Evolutionary conservation across 2,888 invertebrate species (phyloP).

Genomic region (Flexamia atlantica): DNA sequence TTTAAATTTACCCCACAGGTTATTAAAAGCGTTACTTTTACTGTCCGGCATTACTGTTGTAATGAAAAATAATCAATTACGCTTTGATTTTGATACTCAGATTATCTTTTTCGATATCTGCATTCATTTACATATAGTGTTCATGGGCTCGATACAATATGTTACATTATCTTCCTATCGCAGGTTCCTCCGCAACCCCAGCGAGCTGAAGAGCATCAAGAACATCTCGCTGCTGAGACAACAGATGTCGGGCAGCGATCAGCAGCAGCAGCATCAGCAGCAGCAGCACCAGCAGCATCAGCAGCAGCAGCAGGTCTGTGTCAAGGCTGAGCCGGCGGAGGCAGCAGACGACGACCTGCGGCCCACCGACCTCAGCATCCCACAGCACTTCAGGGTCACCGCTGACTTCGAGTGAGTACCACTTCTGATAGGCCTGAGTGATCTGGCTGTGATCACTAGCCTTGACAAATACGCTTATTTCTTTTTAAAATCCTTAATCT

Average conservation of each 20-base stretch:
- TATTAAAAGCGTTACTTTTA: too few species aligned
- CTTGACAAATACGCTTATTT: too few species aligned
- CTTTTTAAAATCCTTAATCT: too few species aligned
- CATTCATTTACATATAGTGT: too few species aligned
- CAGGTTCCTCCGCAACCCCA: slow-evolving; percentile 95
- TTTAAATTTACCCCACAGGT: too few species aligned
- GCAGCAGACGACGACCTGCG: slow-evolving; percentile 79
- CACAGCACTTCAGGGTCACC: slow-evolving; percentile 63
- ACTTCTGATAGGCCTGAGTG: too few species aligned
- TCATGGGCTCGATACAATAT: too few species aligned
- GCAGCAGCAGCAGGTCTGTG: slow-evolving; percentile 51
- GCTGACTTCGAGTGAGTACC: slow-evolving; percentile 52
- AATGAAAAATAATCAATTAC: too few species aligned
- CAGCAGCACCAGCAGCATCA: slow-evolving; percentile 70
- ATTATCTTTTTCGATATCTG: too few species aligned
- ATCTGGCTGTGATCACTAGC: too few species aligned
- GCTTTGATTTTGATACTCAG: too few species aligned
- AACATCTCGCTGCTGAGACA: slow-evolving; percentile 93
- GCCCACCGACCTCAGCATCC: slow-evolving; percentile 85
- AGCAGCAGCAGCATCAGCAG: slow-evolving; percentile 72
- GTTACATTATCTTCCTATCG: not conserved
- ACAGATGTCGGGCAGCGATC: slow-evolving; percentile 78
- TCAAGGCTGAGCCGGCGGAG: slow-evolving; percentile 73
- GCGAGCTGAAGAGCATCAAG: slow-evolving; percentile 95
- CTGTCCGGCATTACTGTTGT: too few species aligned